These are phyloP conservation scores for Buathra laborator DNA, from an alignment of 2,888 invertebrate species.

Conservation along the genomic window DNA sequence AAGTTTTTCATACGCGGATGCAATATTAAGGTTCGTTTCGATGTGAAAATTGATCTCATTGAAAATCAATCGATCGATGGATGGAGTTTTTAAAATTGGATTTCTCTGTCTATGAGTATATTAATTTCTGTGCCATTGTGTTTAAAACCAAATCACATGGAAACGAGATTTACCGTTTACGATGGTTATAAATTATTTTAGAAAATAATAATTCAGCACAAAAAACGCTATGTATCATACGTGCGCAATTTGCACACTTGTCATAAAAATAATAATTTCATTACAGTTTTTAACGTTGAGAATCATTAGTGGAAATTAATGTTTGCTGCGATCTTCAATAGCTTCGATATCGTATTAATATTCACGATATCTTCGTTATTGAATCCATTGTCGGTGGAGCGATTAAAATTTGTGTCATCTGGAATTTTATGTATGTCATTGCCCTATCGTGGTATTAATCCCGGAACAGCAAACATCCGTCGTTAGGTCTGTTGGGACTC, in stretches of 20 bases:
- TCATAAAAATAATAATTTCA: too few relatives aligned
- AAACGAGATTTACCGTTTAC: neutral
- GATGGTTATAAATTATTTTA: too few relatives aligned
- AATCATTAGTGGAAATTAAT: neutral
- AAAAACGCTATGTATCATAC: too few relatives aligned
- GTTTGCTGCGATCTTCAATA: neutral
- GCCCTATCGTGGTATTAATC: conserved; percentile 1
- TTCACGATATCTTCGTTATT: neutral
- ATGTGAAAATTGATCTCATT: neutral
- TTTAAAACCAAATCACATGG: neutral
- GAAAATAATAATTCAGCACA: too few relatives aligned
- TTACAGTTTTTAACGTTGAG: neutral
- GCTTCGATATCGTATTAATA: neutral
- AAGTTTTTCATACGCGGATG: neutral
- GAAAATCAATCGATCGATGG: neutral
- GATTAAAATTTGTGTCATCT: neutral
- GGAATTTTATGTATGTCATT: neutral
- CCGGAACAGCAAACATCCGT: conserved; percentile 14
- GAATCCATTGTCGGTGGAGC: neutral
- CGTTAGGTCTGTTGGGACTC: neutral
- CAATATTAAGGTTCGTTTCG: neutral
- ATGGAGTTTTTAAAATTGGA: neutral
- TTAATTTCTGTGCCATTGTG: neutral
- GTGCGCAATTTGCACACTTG: too few relatives aligned
- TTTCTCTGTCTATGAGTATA: neutral